Conservation (phyloP, 1,140 invertebrate genomes). For the Anoplolepis gracilipes region DNA sequence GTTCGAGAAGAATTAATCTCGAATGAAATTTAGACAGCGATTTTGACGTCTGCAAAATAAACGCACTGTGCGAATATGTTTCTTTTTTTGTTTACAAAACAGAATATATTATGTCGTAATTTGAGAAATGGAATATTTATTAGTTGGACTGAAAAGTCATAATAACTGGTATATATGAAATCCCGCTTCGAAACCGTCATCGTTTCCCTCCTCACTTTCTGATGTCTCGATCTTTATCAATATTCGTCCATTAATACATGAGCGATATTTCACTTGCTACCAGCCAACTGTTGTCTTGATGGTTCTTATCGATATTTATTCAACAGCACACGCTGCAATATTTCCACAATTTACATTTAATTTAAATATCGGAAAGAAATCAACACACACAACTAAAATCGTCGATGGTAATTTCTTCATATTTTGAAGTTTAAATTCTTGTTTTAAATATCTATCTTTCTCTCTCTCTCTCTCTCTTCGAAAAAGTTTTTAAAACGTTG, state of each 20-base stretch:
- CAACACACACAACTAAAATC: background rate
- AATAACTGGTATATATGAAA: constrained; percentile 26
- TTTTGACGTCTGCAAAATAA: background rate
- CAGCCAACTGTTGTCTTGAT: background rate
- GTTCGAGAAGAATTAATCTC: background rate
- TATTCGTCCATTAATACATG: background rate
- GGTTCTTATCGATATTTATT: background rate
- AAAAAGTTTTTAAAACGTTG: background rate
- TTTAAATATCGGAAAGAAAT: background rate
- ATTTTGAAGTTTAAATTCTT: too few relatives aligned
- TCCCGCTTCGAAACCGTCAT: background rate
- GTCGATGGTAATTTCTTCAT: too few relatives aligned
- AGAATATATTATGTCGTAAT: background rate
- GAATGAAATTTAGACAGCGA: background rate
- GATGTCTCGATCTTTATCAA: constrained; percentile 8
- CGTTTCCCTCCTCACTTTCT: background rate
- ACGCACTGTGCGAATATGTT: too few relatives aligned
- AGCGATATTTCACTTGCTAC: constrained; percentile 9
- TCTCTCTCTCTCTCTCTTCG: too few relatives aligned
- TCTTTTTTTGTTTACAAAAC: background rate
- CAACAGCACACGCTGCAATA: background rate
- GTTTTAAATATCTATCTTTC: too few relatives aligned
- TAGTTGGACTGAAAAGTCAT: background rate
- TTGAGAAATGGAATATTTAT: background rate
- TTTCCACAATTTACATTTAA: background rate